phyloP scores from a whole-genome alignment of 1,140 invertebrate genomes.

The Drosophila ambigua region DNA sequence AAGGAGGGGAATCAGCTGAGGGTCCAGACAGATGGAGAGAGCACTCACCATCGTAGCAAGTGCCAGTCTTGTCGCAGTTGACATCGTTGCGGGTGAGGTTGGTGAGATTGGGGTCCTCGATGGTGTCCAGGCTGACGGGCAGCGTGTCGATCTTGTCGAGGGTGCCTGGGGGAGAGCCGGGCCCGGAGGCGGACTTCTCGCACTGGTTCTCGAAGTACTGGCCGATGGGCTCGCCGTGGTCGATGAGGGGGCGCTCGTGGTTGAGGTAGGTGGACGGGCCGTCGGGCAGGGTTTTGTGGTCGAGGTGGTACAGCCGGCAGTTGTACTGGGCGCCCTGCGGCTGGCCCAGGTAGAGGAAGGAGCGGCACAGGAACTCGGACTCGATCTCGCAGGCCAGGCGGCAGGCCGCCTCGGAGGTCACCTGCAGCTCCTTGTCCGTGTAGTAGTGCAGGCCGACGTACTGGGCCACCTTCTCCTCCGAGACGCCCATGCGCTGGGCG shows the following conservation, averaged over 20 bases:
- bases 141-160: slow-evolving; percentile 85
- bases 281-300: slow-evolving; percentile 95
- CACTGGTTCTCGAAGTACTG: slow-evolving; percentile 96
- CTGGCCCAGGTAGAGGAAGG: slow-evolving; percentile 92
- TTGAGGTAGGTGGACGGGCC: slow-evolving; percentile 95
- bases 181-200: slow-evolving; percentile 86
- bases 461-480: slow-evolving; percentile 94
- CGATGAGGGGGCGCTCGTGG: slow-evolving; percentile 93
- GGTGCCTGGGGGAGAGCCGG: slow-evolving; percentile 55
- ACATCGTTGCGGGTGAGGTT: slow-evolving; percentile 90
- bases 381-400: slow-evolving; percentile 95
- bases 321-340: slow-evolving; percentile 92
- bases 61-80: slow-evolving; percentile 97
- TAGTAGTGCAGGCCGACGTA: slow-evolving; percentile 96
- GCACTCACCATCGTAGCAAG: slow-evolving; percentile 94
- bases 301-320: slow-evolving; percentile 95
- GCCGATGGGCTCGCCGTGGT: slow-evolving; percentile 94
- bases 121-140: slow-evolving; percentile 89
- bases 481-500: slow-evolving; percentile 91
- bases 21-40: too few relatives aligned
- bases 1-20: not conserved
- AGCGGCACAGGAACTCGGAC: slow-evolving; percentile 96
- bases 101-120: slow-evolving; percentile 88
- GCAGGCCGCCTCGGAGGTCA: slow-evolving; percentile 92
- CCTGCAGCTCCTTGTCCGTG: slow-evolving; percentile 95